Percentiles rank a stretch among this genome's conserved stretches.
Evolutionary conservation across 2,797 vertebrate species (phyloP).

Genomic region (Erpetoichthys calabaricus): DNA sequence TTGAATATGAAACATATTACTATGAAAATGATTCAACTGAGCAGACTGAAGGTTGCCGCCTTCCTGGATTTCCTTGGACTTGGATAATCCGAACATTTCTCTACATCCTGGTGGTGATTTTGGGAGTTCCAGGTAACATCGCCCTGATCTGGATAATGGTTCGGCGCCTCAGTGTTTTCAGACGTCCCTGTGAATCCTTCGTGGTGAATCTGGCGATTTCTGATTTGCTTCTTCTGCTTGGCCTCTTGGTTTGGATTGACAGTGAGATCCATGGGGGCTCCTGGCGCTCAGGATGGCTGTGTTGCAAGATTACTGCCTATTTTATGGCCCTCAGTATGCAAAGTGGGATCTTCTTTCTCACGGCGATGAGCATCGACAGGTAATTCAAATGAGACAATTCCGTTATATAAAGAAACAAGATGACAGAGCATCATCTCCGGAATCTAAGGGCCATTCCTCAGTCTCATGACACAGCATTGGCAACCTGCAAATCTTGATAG

Average conservation of each 20-base stretch:
- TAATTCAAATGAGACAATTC: slow-evolving; percentile 14
- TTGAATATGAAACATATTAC: too few species aligned
- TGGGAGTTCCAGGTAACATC: slow-evolving; percentile 7
- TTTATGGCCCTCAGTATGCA: slow-evolving; percentile 54
- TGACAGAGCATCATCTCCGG: too few species aligned
- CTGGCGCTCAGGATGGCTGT: slow-evolving; percentile 44
- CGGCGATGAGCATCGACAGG: slow-evolving; percentile 48
- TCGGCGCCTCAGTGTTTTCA: slow-evolving; percentile 2
- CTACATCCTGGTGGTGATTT: slow-evolving; percentile 3
- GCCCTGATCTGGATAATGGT: slow-evolving; percentile 2
- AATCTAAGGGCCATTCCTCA: too few species aligned
- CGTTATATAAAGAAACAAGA: too few species aligned
- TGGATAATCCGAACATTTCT: not conserved
- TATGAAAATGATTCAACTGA: too few species aligned
- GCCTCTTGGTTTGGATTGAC: slow-evolving; percentile 48
- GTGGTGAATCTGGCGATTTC: slow-evolving; percentile 46
- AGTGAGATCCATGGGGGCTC: slow-evolving; percentile 23
- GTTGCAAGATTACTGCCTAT: slow-evolving; percentile 49
- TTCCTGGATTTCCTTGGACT: too few species aligned
- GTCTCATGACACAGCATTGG: too few species aligned
- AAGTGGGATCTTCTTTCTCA: slow-evolving; percentile 47
- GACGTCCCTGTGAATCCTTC: slow-evolving; percentile 43
- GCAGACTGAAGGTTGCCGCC: too few species aligned
- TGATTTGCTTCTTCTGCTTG: slow-evolving; percentile 52
- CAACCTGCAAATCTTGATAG: too few species aligned